Evolutionary conservation across 1,140 invertebrate genomes (phyloP), one percentile per base, ranked within the genome.

Genomic region (Tetraneura akinire): DNA sequence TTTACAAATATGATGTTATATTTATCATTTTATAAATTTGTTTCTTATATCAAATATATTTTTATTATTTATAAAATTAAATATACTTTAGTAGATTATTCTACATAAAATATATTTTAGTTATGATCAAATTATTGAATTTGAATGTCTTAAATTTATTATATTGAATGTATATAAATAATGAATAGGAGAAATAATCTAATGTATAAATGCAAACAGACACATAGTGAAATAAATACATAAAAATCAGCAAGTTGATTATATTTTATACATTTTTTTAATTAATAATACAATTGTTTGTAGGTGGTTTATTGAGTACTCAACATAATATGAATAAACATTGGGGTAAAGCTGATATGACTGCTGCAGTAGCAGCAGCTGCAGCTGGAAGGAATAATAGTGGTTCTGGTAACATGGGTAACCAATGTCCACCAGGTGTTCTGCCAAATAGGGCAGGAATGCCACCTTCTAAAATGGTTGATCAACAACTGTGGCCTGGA

Each of bases 401-500:
- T 78, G 74, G 53, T 45, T 78, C 74, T 45, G 55, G 74, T 45
- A 78, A 78, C 11, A 78, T 78, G 74, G 74, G 74, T 26, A 78
- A 60, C 14, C 74, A 78, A 81, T 86, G 87, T 84, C 86, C 86
- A 62, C 87, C 88, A 0, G 87, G 87, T 32, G 86, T 88, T 84
- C 87, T 87, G 2, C 85, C 88, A 66, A 87, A 87, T 71, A 86
- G 87, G 49, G 87, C 60, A 87, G 83, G 86, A 86, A 68, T 85
- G 86, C 21, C 88, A 87, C 74, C 86, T 85, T 80, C 86, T 76
- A 88, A 89, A 85, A 90, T 90, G 82, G 87, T 88, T 1, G 89
- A 90, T 53, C 87, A 87, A 26, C 86, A 87, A 14, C 87, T 90
- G 86, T 90, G 89, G 89, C 85, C 85, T 45, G 86, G 87, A 80